phyloP scores from a whole-genome alignment of 2,888 invertebrate genomes.

The Eupithecia insigniata region DNA sequence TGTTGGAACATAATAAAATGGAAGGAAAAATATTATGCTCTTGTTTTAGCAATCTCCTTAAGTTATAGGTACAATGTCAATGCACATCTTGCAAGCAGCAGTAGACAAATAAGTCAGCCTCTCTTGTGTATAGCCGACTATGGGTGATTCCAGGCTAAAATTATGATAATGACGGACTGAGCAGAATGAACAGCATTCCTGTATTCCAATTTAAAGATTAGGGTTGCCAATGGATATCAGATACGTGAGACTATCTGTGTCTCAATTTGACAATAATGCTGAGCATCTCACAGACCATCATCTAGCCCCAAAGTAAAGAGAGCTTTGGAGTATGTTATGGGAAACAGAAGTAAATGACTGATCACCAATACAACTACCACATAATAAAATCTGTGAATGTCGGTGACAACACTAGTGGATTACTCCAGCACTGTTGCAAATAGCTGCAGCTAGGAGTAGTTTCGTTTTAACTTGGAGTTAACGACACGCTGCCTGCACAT shows the following conservation, averaged over 20 bases:
- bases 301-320: neutral
- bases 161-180: neutral
- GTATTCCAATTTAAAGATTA: neutral
- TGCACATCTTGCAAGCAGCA: neutral
- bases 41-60: neutral
- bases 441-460: neutral
- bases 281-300: neutral
- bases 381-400: neutral
- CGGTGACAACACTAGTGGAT: neutral
- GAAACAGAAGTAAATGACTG: neutral
- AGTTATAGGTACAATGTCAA: too few relatives aligned
- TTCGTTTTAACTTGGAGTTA: neutral
- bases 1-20: neutral
- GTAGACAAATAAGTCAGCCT: neutral
- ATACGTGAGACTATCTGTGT: neutral
- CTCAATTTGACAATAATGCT: neutral
- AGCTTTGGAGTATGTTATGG: neutral
- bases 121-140: neutral
- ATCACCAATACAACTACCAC: neutral
- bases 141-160: neutral
- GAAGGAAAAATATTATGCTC: neutral
- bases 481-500: neutral
- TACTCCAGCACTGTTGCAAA: neutral
- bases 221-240: neutral
- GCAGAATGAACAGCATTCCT: neutral